Base-by-base conservation (phyloP, 2,888 invertebrate genomes). In the Dromius quadrimaculatus region DNA sequence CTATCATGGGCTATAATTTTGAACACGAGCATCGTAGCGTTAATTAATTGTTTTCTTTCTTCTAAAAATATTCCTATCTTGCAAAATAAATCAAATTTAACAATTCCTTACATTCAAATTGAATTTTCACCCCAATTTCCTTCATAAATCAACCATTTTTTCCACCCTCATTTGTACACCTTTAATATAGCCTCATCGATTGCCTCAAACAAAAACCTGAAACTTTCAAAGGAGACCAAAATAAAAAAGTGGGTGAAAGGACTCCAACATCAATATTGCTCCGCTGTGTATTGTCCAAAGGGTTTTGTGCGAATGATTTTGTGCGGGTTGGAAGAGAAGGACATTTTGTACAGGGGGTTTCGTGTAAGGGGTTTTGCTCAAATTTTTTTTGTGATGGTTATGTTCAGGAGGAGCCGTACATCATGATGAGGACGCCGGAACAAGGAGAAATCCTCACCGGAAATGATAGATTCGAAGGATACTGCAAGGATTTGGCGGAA, bases 401-500 rank as follows among this genome's bases (percentile, higher is more conserved):
- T 54, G 50, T 68, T 19, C 79, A 90, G 89, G 94, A 95, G 82
- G 94, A 94, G 77, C 95, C 95, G 0, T 96, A 94, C 78, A 89
- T 95, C 77, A 94, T 94, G 92, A 81, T 88, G 75, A 89, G 89
- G 77, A 86, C 87, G 71, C 85, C 89, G 1, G 90, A 90, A 71
- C 85, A 87, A 5, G 89, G 88, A 13, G 88, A 90, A 77, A 85
- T 85, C 62, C 81, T 89, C 38, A 84, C 84, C 43, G 93, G 92
- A 64, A 93, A 94, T 78, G 92, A 94, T 73, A 87, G 89, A 45
- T 93, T 90, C 78, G 91, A 94, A 78, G 97, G 98, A 61, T 97
- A 95, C 81, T 95, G 95, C 83, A 94, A 96, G 79, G 97, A 97
- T 80, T 85, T 97, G 36, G 92, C 94, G 1, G 92, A 94, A 77